These are phyloP conservation scores for Dipodomys spectabilis DNA, from an alignment of 2,113 vertebrate species.

Conservation along the genomic window DNA sequence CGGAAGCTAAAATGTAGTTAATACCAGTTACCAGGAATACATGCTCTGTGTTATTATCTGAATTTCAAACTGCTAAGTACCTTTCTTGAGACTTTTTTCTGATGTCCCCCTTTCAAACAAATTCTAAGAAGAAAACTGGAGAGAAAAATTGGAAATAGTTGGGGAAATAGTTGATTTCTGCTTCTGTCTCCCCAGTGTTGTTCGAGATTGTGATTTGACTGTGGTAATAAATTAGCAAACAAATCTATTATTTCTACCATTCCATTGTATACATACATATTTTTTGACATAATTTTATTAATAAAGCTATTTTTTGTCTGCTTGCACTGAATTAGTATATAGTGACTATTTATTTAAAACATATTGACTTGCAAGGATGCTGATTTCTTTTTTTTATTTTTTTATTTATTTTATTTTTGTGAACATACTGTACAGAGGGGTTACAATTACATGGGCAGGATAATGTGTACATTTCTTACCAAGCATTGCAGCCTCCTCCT, in stretches of 20 bases:
- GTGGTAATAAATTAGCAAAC: neutral
- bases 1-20: neutral
- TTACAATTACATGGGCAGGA: no score
- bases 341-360: neutral
- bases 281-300: slow-evolving; percentile 24
- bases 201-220: neutral
- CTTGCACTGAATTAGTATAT: neutral
- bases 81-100: neutral
- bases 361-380: neutral
- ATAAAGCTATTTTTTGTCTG: neutral
- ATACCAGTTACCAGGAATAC: neutral
- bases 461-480: no score
- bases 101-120: neutral
- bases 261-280: neutral
- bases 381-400: no score
- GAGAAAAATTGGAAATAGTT: neutral
- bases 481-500: no score
- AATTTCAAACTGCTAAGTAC: neutral
- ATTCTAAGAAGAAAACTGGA: neutral
- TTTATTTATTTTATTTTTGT: no score
- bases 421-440: no score
- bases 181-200: neutral
- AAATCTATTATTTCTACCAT: neutral
- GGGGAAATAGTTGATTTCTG: neutral
- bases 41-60: neutral